phyloP scores from a whole-genome alignment of 2,797 vertebrate genomes.

The Etheostoma nigrum region DNA sequence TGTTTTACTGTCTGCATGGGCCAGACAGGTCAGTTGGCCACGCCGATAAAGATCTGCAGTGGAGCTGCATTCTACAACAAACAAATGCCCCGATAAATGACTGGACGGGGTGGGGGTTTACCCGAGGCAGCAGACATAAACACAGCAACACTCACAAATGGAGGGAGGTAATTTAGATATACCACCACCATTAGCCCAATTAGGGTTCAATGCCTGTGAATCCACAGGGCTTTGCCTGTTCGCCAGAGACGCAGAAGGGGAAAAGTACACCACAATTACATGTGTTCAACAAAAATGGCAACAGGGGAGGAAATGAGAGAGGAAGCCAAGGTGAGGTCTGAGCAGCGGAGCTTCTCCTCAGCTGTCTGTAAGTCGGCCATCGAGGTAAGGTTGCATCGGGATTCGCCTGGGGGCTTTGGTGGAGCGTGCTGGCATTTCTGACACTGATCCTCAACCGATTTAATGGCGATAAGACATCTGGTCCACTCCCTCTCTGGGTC shows the following conservation, averaged over 20 bases:
- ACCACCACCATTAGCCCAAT: constrained; percentile 83
- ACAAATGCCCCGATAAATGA: constrained; percentile 82
- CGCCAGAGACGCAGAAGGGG: constrained; percentile 61
- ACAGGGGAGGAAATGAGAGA: constrained; percentile 72
- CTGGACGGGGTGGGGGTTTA: constrained; percentile 74
- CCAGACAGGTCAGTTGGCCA: constrained; percentile 71
- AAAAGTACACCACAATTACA: constrained; percentile 75
- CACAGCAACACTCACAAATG: constrained; percentile 81
- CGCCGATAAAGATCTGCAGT: constrained; percentile 81
- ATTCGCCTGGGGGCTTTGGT: constrained; percentile 65
- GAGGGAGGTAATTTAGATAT: constrained; percentile 84
- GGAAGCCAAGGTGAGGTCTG: constrained; percentile 76
- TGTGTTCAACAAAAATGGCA: constrained; percentile 67
- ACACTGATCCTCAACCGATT: constrained; percentile 62
- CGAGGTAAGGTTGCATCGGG: constrained; percentile 65
- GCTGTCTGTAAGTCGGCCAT: constrained; percentile 70
- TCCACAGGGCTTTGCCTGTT: constrained; percentile 80
- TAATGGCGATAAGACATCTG: constrained; percentile 64
- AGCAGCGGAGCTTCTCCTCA: constrained; percentile 46
- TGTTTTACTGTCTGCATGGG: constrained; percentile 54
- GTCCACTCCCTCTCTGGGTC: constrained; percentile 64
- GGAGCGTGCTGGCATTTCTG: constrained; percentile 67
- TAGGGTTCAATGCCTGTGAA: constrained; percentile 85
- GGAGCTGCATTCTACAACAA: constrained; percentile 84
- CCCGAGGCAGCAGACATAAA: constrained; percentile 87